These are phyloP conservation scores for Anticlea derivata DNA, from an alignment of 2,888 invertebrate genomes.

Conservation along the genomic window DNA sequence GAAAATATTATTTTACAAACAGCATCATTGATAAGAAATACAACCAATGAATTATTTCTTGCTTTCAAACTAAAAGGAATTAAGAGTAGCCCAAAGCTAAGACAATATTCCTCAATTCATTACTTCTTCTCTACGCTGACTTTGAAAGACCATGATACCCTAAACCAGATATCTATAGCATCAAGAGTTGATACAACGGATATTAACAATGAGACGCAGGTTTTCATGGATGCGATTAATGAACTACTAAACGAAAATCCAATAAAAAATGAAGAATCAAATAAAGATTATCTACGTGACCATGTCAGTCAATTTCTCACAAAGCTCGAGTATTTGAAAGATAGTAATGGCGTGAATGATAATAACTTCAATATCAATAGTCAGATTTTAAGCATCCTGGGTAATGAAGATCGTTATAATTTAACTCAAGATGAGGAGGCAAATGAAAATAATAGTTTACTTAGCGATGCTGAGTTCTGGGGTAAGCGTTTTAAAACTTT, in stretches of 20 bases:
- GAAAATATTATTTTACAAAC: slow-evolving; percentile 43
- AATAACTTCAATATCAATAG: slow-evolving; percentile 22
- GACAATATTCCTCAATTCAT: slow-evolving; percentile 52
- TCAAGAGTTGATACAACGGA: slow-evolving; percentile 46
- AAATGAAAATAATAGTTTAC: slow-evolving; percentile 29
- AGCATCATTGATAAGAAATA: slow-evolving; percentile 46
- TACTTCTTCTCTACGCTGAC: slow-evolving; percentile 55
- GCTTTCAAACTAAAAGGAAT: slow-evolving; percentile 44
- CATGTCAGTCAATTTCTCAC: slow-evolving; percentile 46
- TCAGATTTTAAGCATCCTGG: slow-evolving; percentile 17
- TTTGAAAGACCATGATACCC: slow-evolving; percentile 48
- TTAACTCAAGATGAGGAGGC: slow-evolving; percentile 13
- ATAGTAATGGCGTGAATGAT: slow-evolving; percentile 38
- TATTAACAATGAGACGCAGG: slow-evolving; percentile 42
- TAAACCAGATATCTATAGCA: slow-evolving; percentile 50
- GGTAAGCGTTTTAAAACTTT: slow-evolving; percentile 43
- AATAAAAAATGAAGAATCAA: slow-evolving; percentile 33
- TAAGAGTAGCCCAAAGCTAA: slow-evolving; percentile 42
- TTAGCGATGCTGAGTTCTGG: slow-evolving; percentile 57
- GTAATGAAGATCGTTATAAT: slow-evolving; percentile 5
- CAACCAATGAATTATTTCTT: slow-evolving; percentile 53
- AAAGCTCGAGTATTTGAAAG: slow-evolving; percentile 47
- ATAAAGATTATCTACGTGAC: slow-evolving; percentile 37
- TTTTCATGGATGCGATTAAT: slow-evolving; percentile 53
- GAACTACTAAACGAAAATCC: slow-evolving; percentile 53